phyloP scores from a whole-genome alignment of 2,888 invertebrate species.

The Agrochola lota region DNA sequence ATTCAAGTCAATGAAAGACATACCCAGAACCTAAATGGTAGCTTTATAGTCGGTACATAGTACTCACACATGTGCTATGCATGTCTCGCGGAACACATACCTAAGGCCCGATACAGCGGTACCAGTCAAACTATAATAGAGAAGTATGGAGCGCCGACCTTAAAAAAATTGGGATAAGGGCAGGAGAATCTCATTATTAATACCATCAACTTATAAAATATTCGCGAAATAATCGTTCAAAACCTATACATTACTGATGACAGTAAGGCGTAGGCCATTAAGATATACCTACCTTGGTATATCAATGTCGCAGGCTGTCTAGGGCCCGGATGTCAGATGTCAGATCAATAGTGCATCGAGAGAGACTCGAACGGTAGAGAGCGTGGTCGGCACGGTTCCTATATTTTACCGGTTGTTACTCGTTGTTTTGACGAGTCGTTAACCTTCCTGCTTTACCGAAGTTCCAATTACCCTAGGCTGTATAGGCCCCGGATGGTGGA shows the following conservation, averaged over 20 bases:
- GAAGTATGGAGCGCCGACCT: no score
- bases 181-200: no score
- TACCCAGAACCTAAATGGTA: no score
- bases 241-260: background rate
- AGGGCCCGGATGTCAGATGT: background rate
- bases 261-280: background rate
- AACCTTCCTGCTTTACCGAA: background rate
- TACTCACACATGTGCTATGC: no score
- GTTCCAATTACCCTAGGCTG: background rate
- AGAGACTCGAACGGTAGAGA: background rate
- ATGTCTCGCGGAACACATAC: no score
- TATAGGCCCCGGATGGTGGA: background rate
- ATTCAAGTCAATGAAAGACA: no score
- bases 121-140: no score
- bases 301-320: background rate
- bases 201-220: no score
- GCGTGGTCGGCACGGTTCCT: background rate
- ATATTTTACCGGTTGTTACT: background rate
- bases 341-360: slow-evolving; percentile 14
- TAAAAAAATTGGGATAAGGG: no score
- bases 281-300: background rate
- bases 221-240: no score
- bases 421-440: background rate
- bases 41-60: no score
- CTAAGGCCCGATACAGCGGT: no score